Percentiles rank a stretch among this genome's conserved stretches.
Conservation (phyloP, 2,888 invertebrate species). For the Caenorhabditis virilis region DNA sequence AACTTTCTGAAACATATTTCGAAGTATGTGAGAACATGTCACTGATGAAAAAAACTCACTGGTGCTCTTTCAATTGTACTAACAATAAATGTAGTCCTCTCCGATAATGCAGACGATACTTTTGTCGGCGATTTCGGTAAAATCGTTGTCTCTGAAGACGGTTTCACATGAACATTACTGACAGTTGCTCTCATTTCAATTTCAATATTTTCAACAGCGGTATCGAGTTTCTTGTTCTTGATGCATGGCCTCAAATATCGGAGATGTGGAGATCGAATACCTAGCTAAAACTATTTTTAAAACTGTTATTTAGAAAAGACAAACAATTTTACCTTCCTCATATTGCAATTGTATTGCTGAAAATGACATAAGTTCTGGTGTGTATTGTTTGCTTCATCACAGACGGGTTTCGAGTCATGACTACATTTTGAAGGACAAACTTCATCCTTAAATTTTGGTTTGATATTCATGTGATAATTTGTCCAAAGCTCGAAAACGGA, state of each 20-base stretch:
- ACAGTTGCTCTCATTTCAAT: conserved; percentile 34
- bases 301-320: not conserved
- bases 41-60: no score
- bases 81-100: conserved; percentile 33
- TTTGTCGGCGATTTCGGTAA: not conserved
- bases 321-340: conserved; percentile 32
- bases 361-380: conserved; percentile 65
- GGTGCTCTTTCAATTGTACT: conserved; percentile 19
- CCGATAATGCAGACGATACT: no score
- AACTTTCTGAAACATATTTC: conserved; percentile 21
- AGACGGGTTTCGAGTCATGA: conserved; percentile 54
- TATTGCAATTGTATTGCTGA: conserved; percentile 58
- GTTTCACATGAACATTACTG: conserved; percentile 22
- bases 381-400: conserved; percentile 61
- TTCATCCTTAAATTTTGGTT: conserved; percentile 22
- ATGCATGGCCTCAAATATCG: conserved; percentile 24
- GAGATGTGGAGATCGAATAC: conserved; percentile 27
- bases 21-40: no score
- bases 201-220: conserved; percentile 29
- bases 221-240: conserved; percentile 29
- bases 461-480: no score
- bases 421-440: conserved; percentile 37
- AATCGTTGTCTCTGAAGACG: not conserved
- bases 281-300: conserved; percentile 13
- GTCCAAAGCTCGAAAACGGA: no score